Conservation (phyloP, 1,140 invertebrate genomes). For the Kradibia gibbosae region DNA sequence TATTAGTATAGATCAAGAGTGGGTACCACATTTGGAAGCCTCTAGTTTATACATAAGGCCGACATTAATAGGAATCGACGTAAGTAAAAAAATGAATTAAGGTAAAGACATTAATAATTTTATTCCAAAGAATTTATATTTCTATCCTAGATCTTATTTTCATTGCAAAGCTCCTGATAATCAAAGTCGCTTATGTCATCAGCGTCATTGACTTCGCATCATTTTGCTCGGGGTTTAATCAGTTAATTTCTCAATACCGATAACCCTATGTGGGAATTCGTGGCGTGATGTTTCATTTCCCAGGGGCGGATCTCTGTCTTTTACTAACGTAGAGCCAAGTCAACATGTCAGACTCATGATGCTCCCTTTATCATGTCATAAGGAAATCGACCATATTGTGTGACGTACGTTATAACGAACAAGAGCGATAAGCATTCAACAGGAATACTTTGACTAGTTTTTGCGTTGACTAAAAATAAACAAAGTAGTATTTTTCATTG, state of each 20-base stretch:
- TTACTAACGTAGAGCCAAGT: constrained; percentile 12
- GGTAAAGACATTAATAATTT: constrained; percentile 11
- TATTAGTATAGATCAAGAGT: constrained; percentile 94
- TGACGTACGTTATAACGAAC: background rate
- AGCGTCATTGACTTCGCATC: constrained; percentile 52
- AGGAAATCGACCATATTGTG: constrained; percentile 25
- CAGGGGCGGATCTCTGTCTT: constrained; percentile 34
- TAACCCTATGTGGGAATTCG: constrained; percentile 55
- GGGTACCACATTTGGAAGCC: constrained; percentile 93
- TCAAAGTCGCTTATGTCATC: constrained; percentile 54
- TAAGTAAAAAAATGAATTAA: constrained; percentile 73
- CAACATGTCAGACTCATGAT: constrained; percentile 28
- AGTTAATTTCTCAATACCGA: constrained; percentile 58
- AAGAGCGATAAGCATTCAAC: constrained; percentile 33
- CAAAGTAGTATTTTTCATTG: background rate
- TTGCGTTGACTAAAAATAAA: background rate
- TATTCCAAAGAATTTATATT: constrained; percentile 14
- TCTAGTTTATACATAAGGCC: constrained; percentile 97
- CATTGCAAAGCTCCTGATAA: constrained; percentile 24
- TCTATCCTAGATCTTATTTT: constrained; percentile 33
- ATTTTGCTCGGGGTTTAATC: constrained; percentile 46
- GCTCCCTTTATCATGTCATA: constrained; percentile 33
- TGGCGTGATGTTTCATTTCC: constrained; percentile 50
- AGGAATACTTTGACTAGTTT: background rate
- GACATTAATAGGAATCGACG: constrained; percentile 97